Percentiles rank a stretch among this genome's conserved stretches.
These are phyloP conservation scores for Coelopa frigida DNA, from an alignment of 1,140 invertebrate species.

Conservation along the genomic window DNA sequence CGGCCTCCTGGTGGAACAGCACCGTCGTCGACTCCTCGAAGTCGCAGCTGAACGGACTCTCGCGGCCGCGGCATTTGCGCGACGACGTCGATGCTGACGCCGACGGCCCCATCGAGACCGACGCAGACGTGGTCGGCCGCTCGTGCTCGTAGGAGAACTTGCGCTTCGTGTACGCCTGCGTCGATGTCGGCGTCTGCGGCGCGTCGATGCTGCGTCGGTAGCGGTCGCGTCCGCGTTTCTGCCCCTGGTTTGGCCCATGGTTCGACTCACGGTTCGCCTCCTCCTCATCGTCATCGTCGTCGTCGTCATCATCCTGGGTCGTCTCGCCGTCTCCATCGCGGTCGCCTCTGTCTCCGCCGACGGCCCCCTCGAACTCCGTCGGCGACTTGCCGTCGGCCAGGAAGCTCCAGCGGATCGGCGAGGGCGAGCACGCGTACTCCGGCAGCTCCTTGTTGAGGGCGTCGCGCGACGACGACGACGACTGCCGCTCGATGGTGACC, in stretches of 20 bases:
- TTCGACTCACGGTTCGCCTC: too few relatives aligned
- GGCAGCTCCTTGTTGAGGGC: constrained; percentile 38
- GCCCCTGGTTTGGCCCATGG: too few relatives aligned
- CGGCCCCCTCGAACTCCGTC: constrained; percentile 20
- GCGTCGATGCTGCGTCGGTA: constrained; percentile 19
- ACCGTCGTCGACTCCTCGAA: constrained; percentile 42
- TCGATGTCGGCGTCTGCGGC: constrained; percentile 21
- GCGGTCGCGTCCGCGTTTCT: constrained; percentile 17
- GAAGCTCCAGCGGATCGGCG: constrained; percentile 43
- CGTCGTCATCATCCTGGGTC: constrained; percentile 7
- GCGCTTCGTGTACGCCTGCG: constrained; percentile 2
- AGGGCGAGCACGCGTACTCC: constrained; percentile 40
- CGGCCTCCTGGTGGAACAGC: constrained; percentile 37
- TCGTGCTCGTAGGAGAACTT: background rate
- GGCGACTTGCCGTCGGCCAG: constrained; percentile 37
- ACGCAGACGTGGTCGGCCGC: background rate
- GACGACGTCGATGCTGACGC: constrained; percentile 6
- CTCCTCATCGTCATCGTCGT: constrained; percentile 24
- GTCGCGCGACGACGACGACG: constrained; percentile 27
- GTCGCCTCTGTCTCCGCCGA: background rate
- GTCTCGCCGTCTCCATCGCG: background rate
- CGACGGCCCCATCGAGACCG: background rate
- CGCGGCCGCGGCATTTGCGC: constrained; percentile 29
- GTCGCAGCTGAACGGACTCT: constrained; percentile 34
- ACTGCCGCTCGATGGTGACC: constrained; percentile 34